Conservation (phyloP, 2,888 invertebrate species). For the Parthenolecanium corni region DNA sequence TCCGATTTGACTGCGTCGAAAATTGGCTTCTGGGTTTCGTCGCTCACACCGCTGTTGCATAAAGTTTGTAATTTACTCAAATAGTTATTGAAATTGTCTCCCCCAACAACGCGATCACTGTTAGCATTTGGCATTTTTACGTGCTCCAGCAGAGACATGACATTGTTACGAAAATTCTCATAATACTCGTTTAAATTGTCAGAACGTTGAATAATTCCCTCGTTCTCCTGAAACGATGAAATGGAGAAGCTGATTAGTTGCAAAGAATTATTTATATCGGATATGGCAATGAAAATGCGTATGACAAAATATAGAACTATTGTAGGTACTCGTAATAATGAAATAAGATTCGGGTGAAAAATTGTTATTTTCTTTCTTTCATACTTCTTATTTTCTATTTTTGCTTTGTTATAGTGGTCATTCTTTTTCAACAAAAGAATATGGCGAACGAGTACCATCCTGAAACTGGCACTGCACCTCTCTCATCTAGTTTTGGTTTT, state of each 20-base stretch:
- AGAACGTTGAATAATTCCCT: slow-evolving; percentile 40
- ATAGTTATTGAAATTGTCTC: slow-evolving; percentile 87
- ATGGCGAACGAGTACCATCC: too few species aligned
- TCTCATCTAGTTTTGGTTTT: too few species aligned
- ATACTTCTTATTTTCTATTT: too few species aligned
- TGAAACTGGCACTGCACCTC: too few species aligned
- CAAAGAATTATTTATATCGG: background rate
- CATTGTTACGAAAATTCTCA: slow-evolving; percentile 82
- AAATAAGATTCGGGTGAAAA: too few species aligned
- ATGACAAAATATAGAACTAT: too few species aligned
- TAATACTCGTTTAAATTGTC: slow-evolving; percentile 84
- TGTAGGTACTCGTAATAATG: too few species aligned
- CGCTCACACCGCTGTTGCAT: slow-evolving; percentile 54
- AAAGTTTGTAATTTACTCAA: slow-evolving; percentile 82
- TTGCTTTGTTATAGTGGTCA: too few species aligned
- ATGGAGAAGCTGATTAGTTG: slow-evolving; percentile 15
- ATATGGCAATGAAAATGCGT: background rate
- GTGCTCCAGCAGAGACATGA: slow-evolving; percentile 80
- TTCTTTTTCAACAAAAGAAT: too few species aligned
- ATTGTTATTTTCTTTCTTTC: too few species aligned
- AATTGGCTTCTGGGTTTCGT: slow-evolving; percentile 57
- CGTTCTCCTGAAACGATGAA: slow-evolving; percentile 53
- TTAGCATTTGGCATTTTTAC: slow-evolving; percentile 45
- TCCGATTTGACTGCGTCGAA: slow-evolving; percentile 85
- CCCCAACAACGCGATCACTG: slow-evolving; percentile 47